phyloP scores from a whole-genome alignment of 2,888 invertebrate species.

The Tipula vernalis region DNA sequence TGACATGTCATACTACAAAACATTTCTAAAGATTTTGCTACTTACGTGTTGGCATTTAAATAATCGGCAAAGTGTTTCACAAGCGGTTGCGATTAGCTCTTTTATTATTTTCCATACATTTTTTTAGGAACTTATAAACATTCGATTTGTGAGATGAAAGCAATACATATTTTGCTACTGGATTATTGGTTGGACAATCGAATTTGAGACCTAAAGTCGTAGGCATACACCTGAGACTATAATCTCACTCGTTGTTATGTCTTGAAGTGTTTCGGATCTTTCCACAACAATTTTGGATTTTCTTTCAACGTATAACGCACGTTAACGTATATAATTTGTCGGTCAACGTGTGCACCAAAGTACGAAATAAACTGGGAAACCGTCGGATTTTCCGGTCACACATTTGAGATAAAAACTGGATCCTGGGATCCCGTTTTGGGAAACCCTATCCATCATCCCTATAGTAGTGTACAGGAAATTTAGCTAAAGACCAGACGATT shows the following conservation, averaged over 20 bases:
- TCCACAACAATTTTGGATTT: slow-evolving; percentile 56
- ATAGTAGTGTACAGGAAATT: too few relatives aligned
- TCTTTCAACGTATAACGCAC: too few relatives aligned
- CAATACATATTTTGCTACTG: slow-evolving; percentile 70
- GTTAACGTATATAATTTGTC: slow-evolving; percentile 61
- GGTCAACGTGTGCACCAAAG: slow-evolving; percentile 32
- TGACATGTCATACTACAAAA: background rate
- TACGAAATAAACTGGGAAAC: too few relatives aligned
- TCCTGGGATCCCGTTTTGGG: too few relatives aligned
- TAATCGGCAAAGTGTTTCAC: slow-evolving; percentile 77
- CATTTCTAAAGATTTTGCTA: slow-evolving; percentile 9
- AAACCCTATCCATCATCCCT: too few relatives aligned
- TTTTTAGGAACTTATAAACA: slow-evolving; percentile 77
- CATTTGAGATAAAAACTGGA: too few relatives aligned
- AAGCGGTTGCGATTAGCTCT: slow-evolving; percentile 73
- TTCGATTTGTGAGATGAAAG: slow-evolving; percentile 72
- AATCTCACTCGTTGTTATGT: slow-evolving; percentile 65
- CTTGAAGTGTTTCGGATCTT: slow-evolving; percentile 48
- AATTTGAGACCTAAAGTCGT: slow-evolving; percentile 87
- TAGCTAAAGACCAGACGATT: too few relatives aligned
- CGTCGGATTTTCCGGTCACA: too few relatives aligned
- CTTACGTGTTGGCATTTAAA: slow-evolving; percentile 46
- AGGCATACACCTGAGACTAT: slow-evolving; percentile 95
- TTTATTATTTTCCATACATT: slow-evolving; percentile 78
- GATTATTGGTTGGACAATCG: slow-evolving; percentile 67